These are phyloP conservation scores for Drosophila sordidula DNA, from an alignment of 2,888 invertebrate genomes.

Conservation along the genomic window DNA sequence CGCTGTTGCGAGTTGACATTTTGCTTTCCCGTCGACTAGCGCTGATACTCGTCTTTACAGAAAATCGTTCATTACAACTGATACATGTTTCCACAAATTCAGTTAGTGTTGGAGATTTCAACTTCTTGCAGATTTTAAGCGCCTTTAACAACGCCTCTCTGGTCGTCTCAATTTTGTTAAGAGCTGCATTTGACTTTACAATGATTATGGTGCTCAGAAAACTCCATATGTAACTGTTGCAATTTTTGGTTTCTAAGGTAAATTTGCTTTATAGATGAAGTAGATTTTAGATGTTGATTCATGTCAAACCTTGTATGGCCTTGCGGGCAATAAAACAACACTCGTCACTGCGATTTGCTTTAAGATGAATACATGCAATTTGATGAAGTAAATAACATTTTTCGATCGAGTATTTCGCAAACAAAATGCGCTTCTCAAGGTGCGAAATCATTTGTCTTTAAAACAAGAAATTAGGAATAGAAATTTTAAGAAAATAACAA, in stretches of 20 bases:
- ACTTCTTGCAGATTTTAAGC: conserved; percentile 40
- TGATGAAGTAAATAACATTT: conserved; percentile 77
- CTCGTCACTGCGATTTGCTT: conserved; percentile 74
- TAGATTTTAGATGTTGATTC: not conserved
- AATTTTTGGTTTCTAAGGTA: conserved; percentile 64
- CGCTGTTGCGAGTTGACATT: conserved; percentile 16
- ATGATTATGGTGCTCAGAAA: conserved; percentile 73
- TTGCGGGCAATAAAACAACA: conserved; percentile 76
- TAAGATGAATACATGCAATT: conserved; percentile 72
- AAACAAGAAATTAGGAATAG: not conserved
- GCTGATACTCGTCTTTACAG: conserved; percentile 28
- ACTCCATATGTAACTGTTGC: conserved; percentile 76
- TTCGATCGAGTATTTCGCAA: conserved; percentile 78
- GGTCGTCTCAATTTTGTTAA: conserved; percentile 76
- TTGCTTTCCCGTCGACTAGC: conserved; percentile 38
- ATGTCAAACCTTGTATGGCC: conserved; percentile 51
- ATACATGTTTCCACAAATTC: conserved; percentile 65
- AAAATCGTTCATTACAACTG: conserved; percentile 62
- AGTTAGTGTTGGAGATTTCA: conserved; percentile 48
- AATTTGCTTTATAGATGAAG: not conserved
- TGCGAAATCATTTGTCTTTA: conserved; percentile 63
- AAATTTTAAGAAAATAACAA: not conserved
- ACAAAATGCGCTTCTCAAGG: conserved; percentile 76
- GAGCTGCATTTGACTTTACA: conserved; percentile 74
- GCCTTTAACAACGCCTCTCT: conserved; percentile 67